phyloP scores from a whole-genome alignment of 2,888 invertebrate genomes.

The Pogonocherus hispidulus region DNA sequence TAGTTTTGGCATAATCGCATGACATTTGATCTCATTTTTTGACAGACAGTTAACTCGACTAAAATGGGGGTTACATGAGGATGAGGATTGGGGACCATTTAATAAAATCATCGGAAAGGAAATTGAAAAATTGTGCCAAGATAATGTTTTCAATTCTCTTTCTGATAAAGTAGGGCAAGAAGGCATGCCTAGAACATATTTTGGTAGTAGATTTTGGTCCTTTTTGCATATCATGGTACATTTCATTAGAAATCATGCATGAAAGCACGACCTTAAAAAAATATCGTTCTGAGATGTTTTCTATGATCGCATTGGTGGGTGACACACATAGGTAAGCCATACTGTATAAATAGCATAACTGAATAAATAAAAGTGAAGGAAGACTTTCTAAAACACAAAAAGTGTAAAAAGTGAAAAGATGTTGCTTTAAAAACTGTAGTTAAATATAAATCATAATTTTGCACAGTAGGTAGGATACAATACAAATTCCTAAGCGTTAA shows the following conservation, averaged over 20 bases:
- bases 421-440: neutral
- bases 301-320: too few species aligned
- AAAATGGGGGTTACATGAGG: neutral
- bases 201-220: conserved; percentile 15
- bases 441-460: neutral
- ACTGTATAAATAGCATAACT: neutral
- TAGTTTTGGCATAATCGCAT: conserved; percentile 41
- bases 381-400: neutral
- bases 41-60: conserved; percentile 27
- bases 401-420: neutral
- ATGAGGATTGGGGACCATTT: too few species aligned
- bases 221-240: conserved; percentile 8
- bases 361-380: neutral
- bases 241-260: conserved; percentile 18
- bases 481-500: neutral
- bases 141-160: too few species aligned
- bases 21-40: conserved; percentile 31
- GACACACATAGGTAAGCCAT: conserved; percentile 1
- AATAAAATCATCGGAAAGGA: neutral
- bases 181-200: conserved; percentile 36
- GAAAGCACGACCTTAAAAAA: neutral
- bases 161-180: too few species aligned
- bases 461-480: too few species aligned
- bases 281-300: conserved; percentile 33
- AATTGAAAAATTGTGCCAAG: neutral